Percentiles rank a stretch among this genome's conserved stretches.
Evolutionary conservation across 1,140 invertebrate species (phyloP).

Genomic region (Ceratina calcarata): DNA sequence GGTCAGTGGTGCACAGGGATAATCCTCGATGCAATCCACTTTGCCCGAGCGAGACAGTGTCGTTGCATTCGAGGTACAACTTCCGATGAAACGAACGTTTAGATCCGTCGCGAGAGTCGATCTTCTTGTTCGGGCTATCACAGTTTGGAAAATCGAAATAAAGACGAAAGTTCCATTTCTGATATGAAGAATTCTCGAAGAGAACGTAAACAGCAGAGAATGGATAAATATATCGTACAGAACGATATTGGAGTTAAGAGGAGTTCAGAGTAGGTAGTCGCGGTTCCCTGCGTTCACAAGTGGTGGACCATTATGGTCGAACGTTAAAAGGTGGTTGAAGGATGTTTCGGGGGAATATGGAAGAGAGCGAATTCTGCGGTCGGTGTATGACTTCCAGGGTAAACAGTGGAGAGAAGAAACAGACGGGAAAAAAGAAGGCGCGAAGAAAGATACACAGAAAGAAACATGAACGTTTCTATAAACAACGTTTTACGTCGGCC

Average conservation of each 20-base stretch:
- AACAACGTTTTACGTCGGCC: constrained; percentile 3
- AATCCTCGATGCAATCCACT: constrained; percentile 57
- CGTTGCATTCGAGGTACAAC: background rate
- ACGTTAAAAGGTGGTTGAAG: constrained; percentile 30
- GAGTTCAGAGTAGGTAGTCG: constrained; percentile 7
- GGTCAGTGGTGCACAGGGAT: constrained; percentile 53
- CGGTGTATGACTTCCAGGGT: constrained; percentile 31
- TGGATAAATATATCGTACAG: constrained; percentile 7
- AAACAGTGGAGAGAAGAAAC: constrained; percentile 38
- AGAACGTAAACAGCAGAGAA: constrained; percentile 18
- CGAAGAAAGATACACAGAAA: constrained; percentile 5
- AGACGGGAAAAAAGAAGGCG: constrained; percentile 3
- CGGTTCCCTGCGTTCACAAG: background rate
- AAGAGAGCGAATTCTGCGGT: constrained; percentile 3
- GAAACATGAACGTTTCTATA: constrained; percentile 19
- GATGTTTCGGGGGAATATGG: constrained; percentile 8
- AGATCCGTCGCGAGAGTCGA: too few relatives aligned
- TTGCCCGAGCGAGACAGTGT: constrained; percentile 30
- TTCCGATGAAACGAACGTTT: background rate
- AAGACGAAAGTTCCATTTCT: too few relatives aligned
- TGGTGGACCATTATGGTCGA: constrained; percentile 33
- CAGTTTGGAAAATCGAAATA: too few relatives aligned
- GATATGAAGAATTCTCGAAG: constrained; percentile 32
- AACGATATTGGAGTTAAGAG: constrained; percentile 20
- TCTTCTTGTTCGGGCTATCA: too few relatives aligned